A percentile compares a stretch with the other conserved stretches of the same genome.
Evolutionary conservation across 2,888 invertebrate species (phyloP).

Genomic region (Philereme transversata): DNA sequence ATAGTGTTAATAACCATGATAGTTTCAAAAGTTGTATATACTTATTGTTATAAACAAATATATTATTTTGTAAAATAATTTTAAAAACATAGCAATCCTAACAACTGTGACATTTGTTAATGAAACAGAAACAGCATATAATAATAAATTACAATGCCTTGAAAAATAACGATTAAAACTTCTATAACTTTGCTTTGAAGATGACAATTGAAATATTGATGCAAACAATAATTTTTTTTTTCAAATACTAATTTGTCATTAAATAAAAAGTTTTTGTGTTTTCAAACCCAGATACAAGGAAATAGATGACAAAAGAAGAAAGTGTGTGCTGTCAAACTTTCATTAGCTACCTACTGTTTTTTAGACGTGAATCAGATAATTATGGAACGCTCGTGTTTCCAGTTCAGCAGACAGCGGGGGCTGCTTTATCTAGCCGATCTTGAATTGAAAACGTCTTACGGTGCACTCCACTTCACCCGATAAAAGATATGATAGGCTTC

Average conservation of each 20-base stretch:
- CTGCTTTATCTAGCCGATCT: conserved; percentile 61
- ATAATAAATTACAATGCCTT: not conserved
- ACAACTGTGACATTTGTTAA: conserved; percentile 30
- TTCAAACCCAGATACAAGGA: too few relatives aligned
- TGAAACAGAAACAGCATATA: conserved; percentile 6
- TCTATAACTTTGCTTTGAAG: conserved; percentile 7
- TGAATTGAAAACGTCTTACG: conserved; percentile 42
- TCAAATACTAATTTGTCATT: too few relatives aligned
- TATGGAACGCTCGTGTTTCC: conserved; percentile 40
- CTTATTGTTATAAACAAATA: conserved; percentile 36
- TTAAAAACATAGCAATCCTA: conserved; percentile 50
- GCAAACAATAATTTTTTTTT: not conserved
- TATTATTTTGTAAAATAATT: conserved; percentile 39
- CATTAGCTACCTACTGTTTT: too few relatives aligned
- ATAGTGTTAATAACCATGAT: too few relatives aligned
- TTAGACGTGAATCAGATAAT: conserved; percentile 32
- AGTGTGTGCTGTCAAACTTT: not conserved
- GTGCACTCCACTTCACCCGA: conserved; percentile 36
- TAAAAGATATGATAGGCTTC: conserved; percentile 32
- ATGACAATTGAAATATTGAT: not conserved
- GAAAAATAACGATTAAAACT: conserved; percentile 5
- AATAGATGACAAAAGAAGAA: too few relatives aligned
- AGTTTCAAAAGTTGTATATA: too few relatives aligned
- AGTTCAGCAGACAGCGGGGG: conserved; percentile 40
- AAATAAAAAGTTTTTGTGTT: too few relatives aligned